These are phyloP conservation scores for Zoanthus sociatus DNA, from an alignment of 92 coral and sea anemone genomes.

Conservation along the genomic window DNA sequence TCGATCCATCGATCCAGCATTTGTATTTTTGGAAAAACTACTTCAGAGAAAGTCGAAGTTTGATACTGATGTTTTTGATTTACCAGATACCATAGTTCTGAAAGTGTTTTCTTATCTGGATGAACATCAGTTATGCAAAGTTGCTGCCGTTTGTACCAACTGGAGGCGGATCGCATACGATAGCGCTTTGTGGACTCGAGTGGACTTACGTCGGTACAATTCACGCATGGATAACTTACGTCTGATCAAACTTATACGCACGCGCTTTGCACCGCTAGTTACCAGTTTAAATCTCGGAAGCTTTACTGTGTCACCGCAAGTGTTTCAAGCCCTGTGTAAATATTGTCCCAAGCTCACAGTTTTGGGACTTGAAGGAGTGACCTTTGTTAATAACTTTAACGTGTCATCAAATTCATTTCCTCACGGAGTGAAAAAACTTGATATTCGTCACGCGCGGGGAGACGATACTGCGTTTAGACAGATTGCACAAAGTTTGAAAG, in stretches of 20 bases:
- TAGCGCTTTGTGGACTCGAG: slow-evolving; percentile 83
- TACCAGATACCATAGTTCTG: slow-evolving; percentile 88
- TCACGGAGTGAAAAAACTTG: slow-evolving; percentile 67
- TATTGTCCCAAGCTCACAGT: slow-evolving; percentile 75
- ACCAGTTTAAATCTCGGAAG: slow-evolving; percentile 78
- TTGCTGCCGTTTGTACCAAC: slow-evolving; percentile 74
- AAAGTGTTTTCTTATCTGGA: slow-evolving; percentile 75
- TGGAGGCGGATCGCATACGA: slow-evolving; percentile 91
- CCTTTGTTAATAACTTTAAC: slow-evolving; percentile 73
- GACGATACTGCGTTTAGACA: slow-evolving; percentile 77
- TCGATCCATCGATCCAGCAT: not conserved
- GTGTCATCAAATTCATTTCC: slow-evolving; percentile 75
- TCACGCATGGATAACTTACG: slow-evolving; percentile 73
- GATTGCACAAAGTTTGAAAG: slow-evolving; percentile 62
- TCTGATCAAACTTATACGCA: slow-evolving; percentile 75
- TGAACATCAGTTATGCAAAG: slow-evolving; percentile 68
- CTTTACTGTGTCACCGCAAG: slow-evolving; percentile 75
- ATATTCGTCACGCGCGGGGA: slow-evolving; percentile 86
- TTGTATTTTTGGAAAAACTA: not conserved
- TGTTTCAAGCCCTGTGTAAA: slow-evolving; percentile 71
- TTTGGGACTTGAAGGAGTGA: slow-evolving; percentile 76
- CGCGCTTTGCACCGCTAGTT: slow-evolving; percentile 76
- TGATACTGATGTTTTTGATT: slow-evolving; percentile 47
- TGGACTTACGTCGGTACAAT: slow-evolving; percentile 77
- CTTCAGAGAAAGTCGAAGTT: not conserved